Percentiles rank a stretch among this genome's conserved stretches.
Evolutionary conservation across 2,797 vertebrate genomes (phyloP).

Genomic region (Vespertilio murinus): DNA sequence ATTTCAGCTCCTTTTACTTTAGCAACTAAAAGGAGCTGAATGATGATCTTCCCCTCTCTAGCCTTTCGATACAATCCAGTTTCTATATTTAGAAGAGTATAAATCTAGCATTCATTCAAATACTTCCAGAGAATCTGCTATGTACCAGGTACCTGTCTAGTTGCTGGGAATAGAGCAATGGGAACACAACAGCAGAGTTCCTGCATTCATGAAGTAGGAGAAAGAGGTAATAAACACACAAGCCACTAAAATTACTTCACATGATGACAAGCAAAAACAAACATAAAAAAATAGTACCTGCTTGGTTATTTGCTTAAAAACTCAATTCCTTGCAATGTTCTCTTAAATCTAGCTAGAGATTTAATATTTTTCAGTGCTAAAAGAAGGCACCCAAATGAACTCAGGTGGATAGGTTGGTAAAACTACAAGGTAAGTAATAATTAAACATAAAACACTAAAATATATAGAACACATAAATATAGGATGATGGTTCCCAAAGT

Average conservation of each 20-base stretch:
- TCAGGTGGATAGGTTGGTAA: background rate
- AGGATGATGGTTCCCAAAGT: background rate
- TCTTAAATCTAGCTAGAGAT: background rate
- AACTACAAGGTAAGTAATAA: background rate
- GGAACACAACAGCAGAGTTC: background rate
- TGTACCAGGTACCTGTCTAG: background rate
- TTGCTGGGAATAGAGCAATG: background rate
- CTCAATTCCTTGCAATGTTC: background rate
- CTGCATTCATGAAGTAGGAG: background rate
- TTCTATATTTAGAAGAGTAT: constrained; percentile 1
- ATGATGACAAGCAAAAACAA: background rate
- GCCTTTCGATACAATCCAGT: background rate
- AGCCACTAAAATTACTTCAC: background rate
- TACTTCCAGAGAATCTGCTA: background rate
- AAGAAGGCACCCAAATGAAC: background rate
- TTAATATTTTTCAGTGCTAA: background rate
- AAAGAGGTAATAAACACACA: background rate
- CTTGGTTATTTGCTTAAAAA: background rate
- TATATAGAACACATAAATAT: background rate
- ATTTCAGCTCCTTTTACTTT: background rate
- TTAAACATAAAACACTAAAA: background rate
- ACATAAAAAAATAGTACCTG: background rate
- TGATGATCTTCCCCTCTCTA: background rate
- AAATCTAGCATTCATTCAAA: background rate
- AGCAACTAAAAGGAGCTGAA: background rate